phyloP scores from a whole-genome alignment of 2,888 invertebrate genomes.

The Oxytorus armatus region DNA sequence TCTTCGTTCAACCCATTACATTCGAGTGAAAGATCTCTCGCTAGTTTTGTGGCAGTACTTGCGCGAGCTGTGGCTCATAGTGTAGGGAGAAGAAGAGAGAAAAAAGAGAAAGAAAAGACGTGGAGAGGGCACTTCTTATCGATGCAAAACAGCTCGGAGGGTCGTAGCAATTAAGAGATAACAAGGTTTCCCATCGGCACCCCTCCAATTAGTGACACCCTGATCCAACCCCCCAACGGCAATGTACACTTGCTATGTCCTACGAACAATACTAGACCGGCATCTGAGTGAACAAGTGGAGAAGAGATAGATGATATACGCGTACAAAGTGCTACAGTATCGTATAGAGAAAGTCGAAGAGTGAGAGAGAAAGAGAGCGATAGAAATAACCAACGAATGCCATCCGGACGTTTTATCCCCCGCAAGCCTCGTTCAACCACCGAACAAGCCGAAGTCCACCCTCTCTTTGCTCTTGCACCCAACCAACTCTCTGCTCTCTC shows the following conservation, averaged over 20 bases:
- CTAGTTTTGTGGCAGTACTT: neutral
- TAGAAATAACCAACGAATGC: slow-evolving; percentile 21
- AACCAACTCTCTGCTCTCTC: slow-evolving; percentile 45
- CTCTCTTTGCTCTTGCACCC: slow-evolving; percentile 64
- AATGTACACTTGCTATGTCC: slow-evolving; percentile 42
- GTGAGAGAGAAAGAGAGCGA: slow-evolving; percentile 40
- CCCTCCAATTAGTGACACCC: slow-evolving; percentile 84
- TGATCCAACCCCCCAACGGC: slow-evolving; percentile 66
- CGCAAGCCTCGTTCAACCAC: slow-evolving; percentile 56
- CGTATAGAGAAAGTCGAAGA: slow-evolving; percentile 20
- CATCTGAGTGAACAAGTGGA: slow-evolving; percentile 44
- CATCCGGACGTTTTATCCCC: slow-evolving; percentile 43
- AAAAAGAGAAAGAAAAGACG: slow-evolving; percentile 65
- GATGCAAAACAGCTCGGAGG: slow-evolving; percentile 83
- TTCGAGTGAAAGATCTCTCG: slow-evolving; percentile 12
- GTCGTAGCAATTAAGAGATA: slow-evolving; percentile 84
- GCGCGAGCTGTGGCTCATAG: neutral
- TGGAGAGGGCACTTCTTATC: slow-evolving; percentile 78
- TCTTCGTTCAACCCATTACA: neutral
- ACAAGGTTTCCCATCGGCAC: slow-evolving; percentile 83
- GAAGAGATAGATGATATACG: slow-evolving; percentile 23
- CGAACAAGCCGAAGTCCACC: slow-evolving; percentile 62
- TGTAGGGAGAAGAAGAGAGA: slow-evolving; percentile 39
- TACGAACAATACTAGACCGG: slow-evolving; percentile 25
- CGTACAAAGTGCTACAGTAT: slow-evolving; percentile 3